Evolutionary conservation across 2,113 vertebrate genomes (phyloP).

Genomic region (Noctilio leporinus): DNA sequence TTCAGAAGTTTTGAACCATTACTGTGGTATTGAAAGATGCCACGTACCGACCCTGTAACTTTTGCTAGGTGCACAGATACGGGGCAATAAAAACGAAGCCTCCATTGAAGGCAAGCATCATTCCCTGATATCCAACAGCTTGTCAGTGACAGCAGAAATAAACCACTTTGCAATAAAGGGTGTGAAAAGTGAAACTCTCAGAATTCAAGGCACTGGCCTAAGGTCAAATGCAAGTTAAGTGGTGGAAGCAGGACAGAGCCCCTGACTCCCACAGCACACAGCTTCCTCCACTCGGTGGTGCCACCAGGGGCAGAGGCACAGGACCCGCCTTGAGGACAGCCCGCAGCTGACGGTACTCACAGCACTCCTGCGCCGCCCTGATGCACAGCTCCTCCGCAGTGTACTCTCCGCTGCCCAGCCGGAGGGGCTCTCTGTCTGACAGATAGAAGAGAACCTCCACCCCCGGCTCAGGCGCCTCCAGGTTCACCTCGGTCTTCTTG

Average conservation of each 20-base stretch:
- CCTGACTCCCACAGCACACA: not conserved
- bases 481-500: conserved; percentile 78
- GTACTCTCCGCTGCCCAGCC: conserved; percentile 82
- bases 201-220: not conserved
- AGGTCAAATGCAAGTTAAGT: not conserved
- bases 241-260: not conserved
- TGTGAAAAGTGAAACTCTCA: not conserved
- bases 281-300: not conserved
- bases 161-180: not conserved
- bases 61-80: not conserved
- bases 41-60: not conserved
- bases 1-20: not conserved
- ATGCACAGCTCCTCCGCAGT: conserved; percentile 90
- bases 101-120: not conserved
- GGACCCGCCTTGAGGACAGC: not conserved
- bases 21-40: not conserved
- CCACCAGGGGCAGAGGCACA: not conserved
- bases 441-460: conserved; percentile 90
- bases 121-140: not conserved
- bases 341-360: conserved; percentile 81
- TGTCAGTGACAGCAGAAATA: not conserved
- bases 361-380: conserved; percentile 87
- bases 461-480: conserved; percentile 79
- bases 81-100: not conserved
- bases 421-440: conserved; percentile 78